Base-by-base conservation (phyloP, 2,113 vertebrate species). In the Brachirus orientalis region DNA sequence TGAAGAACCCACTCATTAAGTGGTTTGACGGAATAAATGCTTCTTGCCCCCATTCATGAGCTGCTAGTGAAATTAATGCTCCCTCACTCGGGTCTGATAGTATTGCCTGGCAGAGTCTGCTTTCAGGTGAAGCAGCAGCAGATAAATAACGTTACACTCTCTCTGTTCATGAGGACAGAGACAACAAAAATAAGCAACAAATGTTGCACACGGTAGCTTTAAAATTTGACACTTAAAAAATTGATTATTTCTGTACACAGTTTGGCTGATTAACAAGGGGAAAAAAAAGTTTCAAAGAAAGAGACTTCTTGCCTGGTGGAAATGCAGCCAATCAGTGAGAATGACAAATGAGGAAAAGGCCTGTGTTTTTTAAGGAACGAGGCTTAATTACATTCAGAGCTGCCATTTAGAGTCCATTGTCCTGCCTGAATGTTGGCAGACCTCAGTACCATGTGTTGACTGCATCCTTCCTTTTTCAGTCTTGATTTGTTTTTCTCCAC, bases 381-480 rank as follows among this genome's bases (percentile, higher is more conserved):
- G 68, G 79, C 63, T 89, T 80, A 85, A 89, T 86, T 86, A 79
- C 80, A 86, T 58, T 80, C 76, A 75, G 76, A 77, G 77, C 81
- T 82, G 72, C 83, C 79, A 86, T 87, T 86, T 86, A 80, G 60
- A 69, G 48, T 52, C 75, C 45, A 86, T 86, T 90, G 83, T 88
- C 77, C 58, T 67, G 51, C 54, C 59, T 73, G 69, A 56, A 76
- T 63, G 76, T 79, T 89, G 80, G 76, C 80, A 86, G 80, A 72
- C 63, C 67, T 64, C 64, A n/a, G 52, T 54, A 19, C 64, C 72
- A 55, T 82, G 76, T 82, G 75, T 85, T 81, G 73, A 82, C 69
- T 75, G 57, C 69, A 69, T 79, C 66, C 64, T 77, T 85, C 53
- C 66, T 84, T 82, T 82, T 79, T 72, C 59, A 35, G 37, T 83